A percentile compares a stretch with the other conserved stretches of the same genome.
phyloP scores from a whole-genome alignment of 92 coral and sea anemone species.

The Palythoa heliodiscus region DNA sequence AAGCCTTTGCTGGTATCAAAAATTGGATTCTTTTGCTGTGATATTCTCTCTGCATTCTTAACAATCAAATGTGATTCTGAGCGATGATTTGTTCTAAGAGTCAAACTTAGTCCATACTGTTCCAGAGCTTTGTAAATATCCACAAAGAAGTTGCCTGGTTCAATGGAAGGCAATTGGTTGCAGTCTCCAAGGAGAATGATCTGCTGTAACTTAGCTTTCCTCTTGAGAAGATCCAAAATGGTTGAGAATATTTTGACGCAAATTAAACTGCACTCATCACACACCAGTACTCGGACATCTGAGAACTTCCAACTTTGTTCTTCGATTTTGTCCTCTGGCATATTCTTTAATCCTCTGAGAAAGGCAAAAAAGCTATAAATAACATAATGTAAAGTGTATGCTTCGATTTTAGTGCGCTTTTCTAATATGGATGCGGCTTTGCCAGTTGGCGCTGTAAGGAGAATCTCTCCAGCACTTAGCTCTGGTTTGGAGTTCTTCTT shows the following conservation, averaged over 20 bases:
- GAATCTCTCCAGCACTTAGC: constrained; percentile 31
- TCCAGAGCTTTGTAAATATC: constrained; percentile 42
- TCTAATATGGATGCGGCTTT: constrained; percentile 62
- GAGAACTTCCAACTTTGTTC: constrained; percentile 46
- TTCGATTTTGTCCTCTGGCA: background rate
- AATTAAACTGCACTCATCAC: constrained; percentile 63
- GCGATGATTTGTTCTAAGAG: constrained; percentile 49
- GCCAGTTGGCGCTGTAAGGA: constrained; percentile 70
- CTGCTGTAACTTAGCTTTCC: constrained; percentile 39
- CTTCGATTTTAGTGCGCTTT: constrained; percentile 43
- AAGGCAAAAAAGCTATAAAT: constrained; percentile 46
- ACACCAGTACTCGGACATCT: constrained; percentile 47
- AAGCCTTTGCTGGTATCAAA: constrained; percentile 46
- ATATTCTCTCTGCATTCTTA: constrained; percentile 50
- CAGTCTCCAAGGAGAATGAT: constrained; percentile 54
- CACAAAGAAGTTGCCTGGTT: constrained; percentile 57
- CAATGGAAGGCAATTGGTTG: constrained; percentile 63
- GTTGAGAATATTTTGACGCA: constrained; percentile 51
- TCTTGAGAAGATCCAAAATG: constrained; percentile 26
- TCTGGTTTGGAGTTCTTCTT: background rate
- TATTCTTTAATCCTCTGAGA: background rate
- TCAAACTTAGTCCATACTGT: constrained; percentile 21
- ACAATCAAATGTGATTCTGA: constrained; percentile 53
- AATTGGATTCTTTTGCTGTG: constrained; percentile 31
- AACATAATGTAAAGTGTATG: constrained; percentile 57